phyloP scores from a whole-genome alignment of 2,797 vertebrate species.

The Pseudomugil tenellus region DNA sequence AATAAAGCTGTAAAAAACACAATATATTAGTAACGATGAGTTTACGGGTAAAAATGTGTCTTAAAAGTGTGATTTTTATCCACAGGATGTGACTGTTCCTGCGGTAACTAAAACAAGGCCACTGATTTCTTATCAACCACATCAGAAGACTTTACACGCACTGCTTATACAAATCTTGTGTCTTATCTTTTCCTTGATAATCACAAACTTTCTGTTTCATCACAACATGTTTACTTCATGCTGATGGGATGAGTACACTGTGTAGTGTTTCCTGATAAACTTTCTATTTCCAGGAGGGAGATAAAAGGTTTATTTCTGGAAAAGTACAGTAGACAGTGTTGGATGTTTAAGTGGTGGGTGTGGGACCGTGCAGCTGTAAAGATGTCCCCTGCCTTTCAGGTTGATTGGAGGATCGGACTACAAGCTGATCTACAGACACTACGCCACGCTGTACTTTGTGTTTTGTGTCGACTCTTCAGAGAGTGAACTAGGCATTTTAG shows the following conservation, averaged over 20 bases:
- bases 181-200: not conserved
- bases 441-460: slow-evolving; percentile 98
- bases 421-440: slow-evolving; percentile 98
- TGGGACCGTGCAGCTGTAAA: not conserved
- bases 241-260: not conserved
- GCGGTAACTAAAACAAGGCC: slow-evolving; percentile 1
- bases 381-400: slow-evolving; percentile 62
- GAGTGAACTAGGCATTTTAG: slow-evolving; percentile 98
- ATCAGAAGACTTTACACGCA: not conserved
- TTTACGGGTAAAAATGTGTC: not conserved
- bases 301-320: not conserved
- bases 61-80: not conserved
- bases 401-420: slow-evolving; percentile 98
- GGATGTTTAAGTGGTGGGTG: not conserved
- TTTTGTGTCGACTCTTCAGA: slow-evolving; percentile 99
- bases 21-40: not conserved
- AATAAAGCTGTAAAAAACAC: not conserved
- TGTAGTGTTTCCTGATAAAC: not conserved
- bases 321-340: not conserved
- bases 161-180: not conserved
- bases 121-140: slow-evolving; percentile 13
- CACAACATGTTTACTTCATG: slow-evolving; percentile 6
- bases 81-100: slow-evolving; percentile 14
- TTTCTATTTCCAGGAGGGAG: not conserved
- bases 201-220: slow-evolving; percentile 28